Conservation (phyloP, 2,888 invertebrate species). For the Mongoloraphidia duomilia region DNA sequence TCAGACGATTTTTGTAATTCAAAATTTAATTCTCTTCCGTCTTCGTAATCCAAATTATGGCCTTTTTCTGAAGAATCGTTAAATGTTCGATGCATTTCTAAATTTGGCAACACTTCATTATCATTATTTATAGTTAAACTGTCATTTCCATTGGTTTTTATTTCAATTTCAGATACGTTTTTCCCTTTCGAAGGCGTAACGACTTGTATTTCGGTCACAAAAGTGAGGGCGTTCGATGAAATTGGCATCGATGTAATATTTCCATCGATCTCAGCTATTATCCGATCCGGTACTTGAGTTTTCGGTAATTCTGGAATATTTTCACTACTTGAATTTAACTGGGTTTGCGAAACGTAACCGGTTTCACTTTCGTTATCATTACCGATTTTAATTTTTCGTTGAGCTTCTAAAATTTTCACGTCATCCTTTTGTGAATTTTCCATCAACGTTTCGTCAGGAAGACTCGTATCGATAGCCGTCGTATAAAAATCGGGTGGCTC, state of each 20-base stretch:
- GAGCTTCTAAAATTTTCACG: conserved; percentile 1
- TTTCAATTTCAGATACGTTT: conserved; percentile 26
- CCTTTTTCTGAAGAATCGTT: too few relatives aligned
- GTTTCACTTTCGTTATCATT: neutral
- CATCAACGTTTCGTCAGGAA: conserved; percentile 19
- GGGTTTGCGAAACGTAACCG: neutral
- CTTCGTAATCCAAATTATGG: too few relatives aligned
- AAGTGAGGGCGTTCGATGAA: conserved; percentile 24
- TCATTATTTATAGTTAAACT: neutral
- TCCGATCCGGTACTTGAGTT: conserved; percentile 17
- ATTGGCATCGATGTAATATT: conserved; percentile 12
- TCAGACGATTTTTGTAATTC: too few relatives aligned
- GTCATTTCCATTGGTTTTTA: conserved; percentile 24
- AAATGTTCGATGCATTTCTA: too few relatives aligned
- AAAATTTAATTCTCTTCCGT: too few relatives aligned
- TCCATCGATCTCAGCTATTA: neutral
- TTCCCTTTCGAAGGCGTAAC: conserved; percentile 33
- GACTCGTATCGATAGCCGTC: conserved; percentile 37
- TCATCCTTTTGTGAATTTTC: neutral
- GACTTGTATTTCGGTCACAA: conserved; percentile 61
- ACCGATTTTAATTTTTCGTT: neutral
- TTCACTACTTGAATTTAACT: conserved; percentile 2
- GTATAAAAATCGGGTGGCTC: conserved; percentile 29
- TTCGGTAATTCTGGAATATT: conserved; percentile 19
- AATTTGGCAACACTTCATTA: too few relatives aligned